Conservation (phyloP, 1,140 invertebrate genomes). For the Bombyx mandarina region DNA sequence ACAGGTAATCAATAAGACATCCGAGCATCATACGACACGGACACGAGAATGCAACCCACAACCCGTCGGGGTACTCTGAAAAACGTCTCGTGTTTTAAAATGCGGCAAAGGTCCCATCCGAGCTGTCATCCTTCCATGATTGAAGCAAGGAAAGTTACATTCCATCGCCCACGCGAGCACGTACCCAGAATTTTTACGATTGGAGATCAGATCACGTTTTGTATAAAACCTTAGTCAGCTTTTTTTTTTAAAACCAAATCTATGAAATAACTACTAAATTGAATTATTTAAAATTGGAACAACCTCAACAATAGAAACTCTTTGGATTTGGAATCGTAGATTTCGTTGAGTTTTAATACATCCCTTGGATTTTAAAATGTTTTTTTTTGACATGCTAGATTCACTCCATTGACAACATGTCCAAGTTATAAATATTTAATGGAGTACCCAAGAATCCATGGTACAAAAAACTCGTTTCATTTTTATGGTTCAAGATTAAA, state of each 20-base stretch:
- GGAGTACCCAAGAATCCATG: conserved; percentile 5
- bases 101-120: conserved; percentile 21
- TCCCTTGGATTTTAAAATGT: too few species aligned
- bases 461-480: conserved; percentile 17
- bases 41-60: neutral
- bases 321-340: too few species aligned
- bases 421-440: conserved; percentile 5
- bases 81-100: conserved; percentile 20
- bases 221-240: neutral
- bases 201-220: neutral
- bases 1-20: too few species aligned
- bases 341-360: too few species aligned
- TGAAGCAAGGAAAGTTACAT: conserved; percentile 28
- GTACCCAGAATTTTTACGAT: conserved; percentile 3
- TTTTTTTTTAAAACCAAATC: too few species aligned
- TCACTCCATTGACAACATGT: too few species aligned
- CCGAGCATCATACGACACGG: too few species aligned
- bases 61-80: conserved; percentile 5
- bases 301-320: too few species aligned
- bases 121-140: conserved; percentile 30
- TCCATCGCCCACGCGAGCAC: conserved; percentile 16
- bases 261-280: too few species aligned
- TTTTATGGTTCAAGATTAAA: conserved; percentile 21
- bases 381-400: too few species aligned
- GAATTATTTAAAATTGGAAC: too few species aligned